Conservation (phyloP, 2,888 invertebrate species). For the Troides helena region DNA sequence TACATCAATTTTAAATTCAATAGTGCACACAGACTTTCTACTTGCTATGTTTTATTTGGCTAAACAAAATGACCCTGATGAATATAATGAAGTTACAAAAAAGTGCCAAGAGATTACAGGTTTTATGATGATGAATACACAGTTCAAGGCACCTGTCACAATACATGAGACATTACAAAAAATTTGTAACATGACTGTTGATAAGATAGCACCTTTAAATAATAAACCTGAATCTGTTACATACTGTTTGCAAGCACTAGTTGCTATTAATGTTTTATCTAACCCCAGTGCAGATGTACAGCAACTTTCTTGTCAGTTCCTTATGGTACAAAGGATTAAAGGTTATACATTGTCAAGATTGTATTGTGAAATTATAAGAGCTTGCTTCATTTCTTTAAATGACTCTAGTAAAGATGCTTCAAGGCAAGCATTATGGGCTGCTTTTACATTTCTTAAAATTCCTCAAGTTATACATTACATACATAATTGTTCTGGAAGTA, state of each 20-base stretch:
- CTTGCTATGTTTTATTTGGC: constrained; percentile 91
- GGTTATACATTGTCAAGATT: constrained; percentile 89
- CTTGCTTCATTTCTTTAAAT: constrained; percentile 93
- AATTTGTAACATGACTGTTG: constrained; percentile 82
- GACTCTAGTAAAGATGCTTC: constrained; percentile 89
- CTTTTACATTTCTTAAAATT: constrained; percentile 95
- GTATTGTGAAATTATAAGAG: constrained; percentile 93
- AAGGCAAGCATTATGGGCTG: constrained; percentile 95
- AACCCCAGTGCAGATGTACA: constrained; percentile 92
- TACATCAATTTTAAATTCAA: constrained; percentile 83
- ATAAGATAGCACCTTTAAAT: constrained; percentile 79
- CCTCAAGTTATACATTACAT: constrained; percentile 88
- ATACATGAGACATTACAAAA: constrained; percentile 82
- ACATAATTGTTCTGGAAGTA: constrained; percentile 80
- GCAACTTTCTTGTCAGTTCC: constrained; percentile 88
- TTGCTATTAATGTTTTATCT: constrained; percentile 90
- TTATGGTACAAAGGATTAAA: constrained; percentile 92
- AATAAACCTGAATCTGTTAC: constrained; percentile 83
- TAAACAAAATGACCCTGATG: constrained; percentile 88
- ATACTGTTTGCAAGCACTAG: constrained; percentile 88
- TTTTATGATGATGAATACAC: constrained; percentile 79
- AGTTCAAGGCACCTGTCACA: constrained; percentile 76
- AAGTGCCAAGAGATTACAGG: constrained; percentile 88
- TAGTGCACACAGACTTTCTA: constrained; percentile 86
- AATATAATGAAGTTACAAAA: constrained; percentile 83